Base-by-base conservation (phyloP, 1,140 invertebrate genomes). In the Halyomorpha halys region DNA sequence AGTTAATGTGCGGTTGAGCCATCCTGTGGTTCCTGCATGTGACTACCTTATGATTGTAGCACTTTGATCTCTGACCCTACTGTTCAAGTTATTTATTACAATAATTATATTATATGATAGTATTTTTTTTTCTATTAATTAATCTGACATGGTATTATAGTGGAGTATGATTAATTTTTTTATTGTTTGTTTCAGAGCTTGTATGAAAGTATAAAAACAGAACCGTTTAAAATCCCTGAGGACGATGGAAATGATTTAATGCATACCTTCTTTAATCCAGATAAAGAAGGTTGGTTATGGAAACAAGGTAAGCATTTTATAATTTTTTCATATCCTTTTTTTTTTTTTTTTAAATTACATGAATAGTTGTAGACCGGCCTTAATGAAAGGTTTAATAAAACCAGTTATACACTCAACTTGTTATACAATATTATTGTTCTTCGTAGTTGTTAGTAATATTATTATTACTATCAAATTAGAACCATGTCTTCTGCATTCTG, bases 191-290 rank as follows among this genome's bases (percentile, higher is more conserved):
- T 81, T 8, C 78, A 94, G 91, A 94, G 90, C 73, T 78, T 98
- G 66, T 99, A 97, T 78, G 94, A 98, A 73, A 97, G 91, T 72
- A 98, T 99, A 75, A 95, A 97, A 80, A 95, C 93, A 56, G 95
- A 99, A 77, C 96, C 96, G 19, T 99, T 99, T 77, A 99, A 98
- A 78, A 98, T 98, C 74, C 95, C 96, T 3, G 95, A 98, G 76
- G 96, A 99, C 77, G 95, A 98, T 80, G 94, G 94, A 44, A 97
- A 98, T 78, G 95, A 98, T 80, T 81, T 98, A 69, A 97, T 98
- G 92, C 93, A 98, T 76, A 98, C 95, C 39, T 98, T 99, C 81
- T 98, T 99, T 81, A 98, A 99, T 77, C 95, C 97, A 0, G 96
- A 98, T 75, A 94, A 97, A 75, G 96, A 99, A 76, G 97, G 97